Conservation (phyloP, 2,113 vertebrate species). For the Bubo blakistoni region DNA sequence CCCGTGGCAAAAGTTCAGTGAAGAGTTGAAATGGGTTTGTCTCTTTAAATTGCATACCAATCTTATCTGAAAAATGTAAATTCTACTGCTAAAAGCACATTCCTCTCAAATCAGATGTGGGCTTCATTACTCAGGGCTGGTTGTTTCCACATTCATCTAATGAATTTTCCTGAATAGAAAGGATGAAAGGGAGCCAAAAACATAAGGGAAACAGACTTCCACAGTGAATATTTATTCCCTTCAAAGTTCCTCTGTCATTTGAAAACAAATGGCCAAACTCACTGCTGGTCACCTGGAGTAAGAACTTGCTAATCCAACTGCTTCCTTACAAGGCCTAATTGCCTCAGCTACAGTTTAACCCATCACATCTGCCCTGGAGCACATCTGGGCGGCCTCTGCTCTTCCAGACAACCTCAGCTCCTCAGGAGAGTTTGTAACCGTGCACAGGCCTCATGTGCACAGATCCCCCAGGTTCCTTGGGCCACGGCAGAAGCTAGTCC, state of each 20-base stretch:
- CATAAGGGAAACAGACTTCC: background rate
- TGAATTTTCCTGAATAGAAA: background rate
- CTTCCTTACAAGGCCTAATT: background rate
- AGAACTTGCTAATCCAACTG: background rate
- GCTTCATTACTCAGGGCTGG: slow-evolving; percentile 1
- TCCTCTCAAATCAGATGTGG: slow-evolving; percentile 40
- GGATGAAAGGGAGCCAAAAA: background rate
- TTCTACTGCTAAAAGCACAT: slow-evolving; percentile 53
- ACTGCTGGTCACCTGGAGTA: background rate
- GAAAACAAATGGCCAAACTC: background rate
- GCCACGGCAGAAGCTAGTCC: background rate
- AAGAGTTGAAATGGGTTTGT: background rate
- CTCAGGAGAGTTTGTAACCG: background rate
- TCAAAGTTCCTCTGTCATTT: background rate
- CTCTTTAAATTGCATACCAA: slow-evolving; percentile 43
- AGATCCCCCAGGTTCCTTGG: background rate
- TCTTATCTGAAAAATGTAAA: slow-evolving; percentile 60
- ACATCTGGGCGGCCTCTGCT: background rate
- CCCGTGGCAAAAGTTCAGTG: background rate
- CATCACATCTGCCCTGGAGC: background rate
- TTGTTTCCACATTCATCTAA: slow-evolving; percentile 14
- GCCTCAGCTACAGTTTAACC: background rate
- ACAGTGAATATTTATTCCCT: background rate
- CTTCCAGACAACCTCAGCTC: background rate
- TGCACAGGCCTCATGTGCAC: accelerated